Base-by-base conservation (phyloP, 2,888 invertebrate species). In the Lypha dubia region DNA sequence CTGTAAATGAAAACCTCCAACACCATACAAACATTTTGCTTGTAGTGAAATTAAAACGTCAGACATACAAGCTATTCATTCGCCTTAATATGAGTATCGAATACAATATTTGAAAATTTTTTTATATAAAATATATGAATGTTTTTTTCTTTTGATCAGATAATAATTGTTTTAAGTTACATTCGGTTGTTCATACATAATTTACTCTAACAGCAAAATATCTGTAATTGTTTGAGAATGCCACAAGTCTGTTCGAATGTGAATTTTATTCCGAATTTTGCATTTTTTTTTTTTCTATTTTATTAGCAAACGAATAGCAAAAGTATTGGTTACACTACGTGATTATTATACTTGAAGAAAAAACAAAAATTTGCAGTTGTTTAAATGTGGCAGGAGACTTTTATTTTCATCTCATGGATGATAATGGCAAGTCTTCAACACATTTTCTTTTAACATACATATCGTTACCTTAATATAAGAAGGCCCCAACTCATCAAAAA, bases 141-240 rank as follows among this genome's bases (percentile, higher is more conserved):
- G n/a, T 53, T 38, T 44, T 67, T 51, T 41, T 46, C 68, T 79
- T 86, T 83, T 77, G 85, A 87, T 87, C 87, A 87, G 87, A 87
- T 87, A 87, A 87, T 87, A 87, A 87, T 87, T 86, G 87, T 87
- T 87, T 87, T 83, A 87, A 86, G 87, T 87, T 87, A 86, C 87
- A 87, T 87, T 87, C 83, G 65, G 60, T 70, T 65, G 75, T 79
- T 65, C 77, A 20, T 70, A 65, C 71, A 79, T 75, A 81, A 81
- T 70, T 75, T 70, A 81, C 75, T 75, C 68, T 38, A 74, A 81
- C 81, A 70, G 62, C 75, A 53, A 81, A 81, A 75, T 81, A 68
- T 81, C 68, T 68, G 70, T 81, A 81, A 81, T 74, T 80, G 80
- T 74, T 80, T 74, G 60, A 28, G 74, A 80, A 81, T 75, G 81